A percentile compares a stretch with the other conserved stretches of the same genome.
Evolutionary conservation across 1,140 invertebrate genomes (phyloP).

Genomic region (Drosophila varians): DNA sequence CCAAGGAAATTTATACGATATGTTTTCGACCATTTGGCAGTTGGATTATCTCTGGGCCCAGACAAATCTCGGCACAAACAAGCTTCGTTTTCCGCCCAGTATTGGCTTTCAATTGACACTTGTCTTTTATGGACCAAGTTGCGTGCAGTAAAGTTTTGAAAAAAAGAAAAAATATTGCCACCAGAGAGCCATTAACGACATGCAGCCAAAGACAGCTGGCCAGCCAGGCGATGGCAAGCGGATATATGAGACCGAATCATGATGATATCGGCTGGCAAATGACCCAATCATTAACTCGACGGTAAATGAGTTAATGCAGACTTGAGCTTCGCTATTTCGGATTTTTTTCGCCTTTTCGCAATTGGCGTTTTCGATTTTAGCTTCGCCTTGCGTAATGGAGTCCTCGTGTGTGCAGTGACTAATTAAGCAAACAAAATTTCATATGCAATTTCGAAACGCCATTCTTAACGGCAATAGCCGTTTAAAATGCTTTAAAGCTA

Average conservation of each 20-base stretch:
- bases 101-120: constrained; percentile 68
- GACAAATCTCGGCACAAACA: constrained; percentile 18
- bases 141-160: constrained; percentile 32
- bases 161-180: constrained; percentile 2
- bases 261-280: constrained; percentile 39
- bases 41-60: constrained; percentile 13
- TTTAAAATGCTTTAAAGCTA: constrained; percentile 67
- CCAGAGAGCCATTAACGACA: constrained; percentile 48
- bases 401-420: constrained; percentile 50
- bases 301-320: constrained; percentile 33
- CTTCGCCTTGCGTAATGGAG: constrained; percentile 28
- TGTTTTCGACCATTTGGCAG: constrained; percentile 24
- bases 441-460: constrained; percentile 61
- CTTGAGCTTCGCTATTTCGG: not conserved
- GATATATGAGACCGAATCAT: constrained; percentile 30
- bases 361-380: not conserved
- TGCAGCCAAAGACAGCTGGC: constrained; percentile 32
- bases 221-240: constrained; percentile 16
- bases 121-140: constrained; percentile 31
- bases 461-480: constrained; percentile 50
- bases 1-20: constrained; percentile 34
- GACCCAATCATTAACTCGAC: constrained; percentile 38
- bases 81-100: constrained; percentile 21
- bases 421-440: constrained; percentile 68
- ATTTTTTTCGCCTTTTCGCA: not conserved